Evolutionary conservation across 2,888 invertebrate species (phyloP).

Genomic region (Plusia festucae): DNA sequence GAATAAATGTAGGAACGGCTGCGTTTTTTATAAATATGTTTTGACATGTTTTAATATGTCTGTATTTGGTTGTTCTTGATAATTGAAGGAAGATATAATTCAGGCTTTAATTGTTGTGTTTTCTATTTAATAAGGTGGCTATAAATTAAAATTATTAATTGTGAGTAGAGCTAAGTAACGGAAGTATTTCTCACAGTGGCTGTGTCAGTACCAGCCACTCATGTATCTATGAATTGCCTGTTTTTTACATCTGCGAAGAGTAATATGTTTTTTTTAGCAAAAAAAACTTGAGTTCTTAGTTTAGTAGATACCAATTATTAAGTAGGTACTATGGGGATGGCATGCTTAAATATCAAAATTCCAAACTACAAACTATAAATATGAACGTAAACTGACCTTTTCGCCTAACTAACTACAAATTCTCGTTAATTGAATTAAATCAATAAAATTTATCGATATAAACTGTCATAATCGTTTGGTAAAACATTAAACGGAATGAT

Average conservation of each 20-base stretch:
- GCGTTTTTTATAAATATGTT: constrained; percentile 68
- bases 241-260: no score
- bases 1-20: constrained; percentile 58
- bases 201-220: no score
- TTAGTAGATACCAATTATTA: constrained; percentile 22
- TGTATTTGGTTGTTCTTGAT: constrained; percentile 60
- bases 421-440: constrained; percentile 54
- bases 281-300: no score
- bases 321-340: neutral
- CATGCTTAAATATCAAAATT: constrained; percentile 28
- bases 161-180: no score
- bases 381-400: constrained; percentile 18
- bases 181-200: no score
- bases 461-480: constrained; percentile 53
- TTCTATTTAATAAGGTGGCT: no score
- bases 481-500: constrained; percentile 43
- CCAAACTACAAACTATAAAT: constrained; percentile 35
- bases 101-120: constrained; percentile 1
- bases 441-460: constrained; percentile 50
- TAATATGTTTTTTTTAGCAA: no score
- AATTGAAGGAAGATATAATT: constrained; percentile 19
- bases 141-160: no score
- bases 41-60: constrained; percentile 73
- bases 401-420: constrained; percentile 31
- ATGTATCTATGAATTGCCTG: no score